Evolutionary conservation across 2,113 vertebrate species (phyloP).

Genomic region (Melanotaenia duboulayi): DNA sequence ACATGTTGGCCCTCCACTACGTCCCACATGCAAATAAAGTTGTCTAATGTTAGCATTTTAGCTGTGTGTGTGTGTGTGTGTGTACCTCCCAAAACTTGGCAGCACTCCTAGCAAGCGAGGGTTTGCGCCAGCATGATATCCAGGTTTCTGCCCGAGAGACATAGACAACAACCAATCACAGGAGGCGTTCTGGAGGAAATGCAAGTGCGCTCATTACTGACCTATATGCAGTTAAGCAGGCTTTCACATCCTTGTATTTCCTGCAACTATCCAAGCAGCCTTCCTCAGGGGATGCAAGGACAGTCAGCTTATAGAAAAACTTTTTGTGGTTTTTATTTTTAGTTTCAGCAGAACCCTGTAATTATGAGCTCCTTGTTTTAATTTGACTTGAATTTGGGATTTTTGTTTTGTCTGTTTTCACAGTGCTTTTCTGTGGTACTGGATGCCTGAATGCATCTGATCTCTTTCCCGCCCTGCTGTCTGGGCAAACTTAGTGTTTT

Average conservation of each 20-base stretch:
- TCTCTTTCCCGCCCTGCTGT: slow-evolving; percentile 11
- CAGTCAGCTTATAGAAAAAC: too few relatives aligned
- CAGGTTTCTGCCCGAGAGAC: slow-evolving; percentile 56
- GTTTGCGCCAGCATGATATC: slow-evolving; percentile 39
- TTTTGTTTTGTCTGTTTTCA: background rate
- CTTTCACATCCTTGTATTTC: slow-evolving; percentile 35
- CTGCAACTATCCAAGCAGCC: background rate
- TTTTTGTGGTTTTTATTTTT: background rate
- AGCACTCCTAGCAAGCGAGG: slow-evolving; percentile 33
- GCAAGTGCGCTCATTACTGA: slow-evolving; percentile 56
- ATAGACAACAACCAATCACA: slow-evolving; percentile 55
- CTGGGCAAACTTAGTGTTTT: slow-evolving; percentile 28
- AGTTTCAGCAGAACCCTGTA: background rate
- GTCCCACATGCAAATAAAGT: slow-evolving; percentile 5
- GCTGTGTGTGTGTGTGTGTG: slow-evolving; percentile 1
- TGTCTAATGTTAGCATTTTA: slow-evolving; percentile 20
- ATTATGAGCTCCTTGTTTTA: slow-evolving; percentile 1
- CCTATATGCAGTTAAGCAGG: slow-evolving; percentile 58
- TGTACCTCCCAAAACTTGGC: slow-evolving; percentile 36
- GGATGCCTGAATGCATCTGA: too few relatives aligned
- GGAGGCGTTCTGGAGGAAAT: slow-evolving; percentile 55
- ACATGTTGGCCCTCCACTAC: background rate
- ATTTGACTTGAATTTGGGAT: background rate
- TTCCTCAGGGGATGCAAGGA: too few relatives aligned
- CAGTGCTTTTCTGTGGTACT: background rate